Percentiles rank a stretch among this genome's conserved stretches.
Conservation (phyloP, 2,797 vertebrate species). For the Fratercula arctica region DNA sequence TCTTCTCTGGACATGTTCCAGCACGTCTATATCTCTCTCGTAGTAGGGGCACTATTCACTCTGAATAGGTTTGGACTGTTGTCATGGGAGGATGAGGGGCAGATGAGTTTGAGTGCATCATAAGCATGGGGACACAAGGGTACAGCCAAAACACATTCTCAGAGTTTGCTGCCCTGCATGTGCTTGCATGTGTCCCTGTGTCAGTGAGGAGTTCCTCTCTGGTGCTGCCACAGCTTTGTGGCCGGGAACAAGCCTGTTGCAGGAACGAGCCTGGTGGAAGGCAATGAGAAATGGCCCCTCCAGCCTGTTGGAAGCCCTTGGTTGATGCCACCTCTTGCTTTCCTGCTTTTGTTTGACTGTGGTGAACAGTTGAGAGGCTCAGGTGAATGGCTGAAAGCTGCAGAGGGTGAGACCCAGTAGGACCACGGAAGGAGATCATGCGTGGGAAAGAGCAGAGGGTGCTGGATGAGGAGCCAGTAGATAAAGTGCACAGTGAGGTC, state of each 20-base stretch:
- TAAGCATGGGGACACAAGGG: not conserved
- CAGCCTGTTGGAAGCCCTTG: not conserved
- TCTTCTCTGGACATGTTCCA: no score
- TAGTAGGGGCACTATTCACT: not conserved
- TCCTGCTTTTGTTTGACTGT: not conserved
- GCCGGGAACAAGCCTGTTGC: not conserved
- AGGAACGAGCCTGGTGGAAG: not conserved
- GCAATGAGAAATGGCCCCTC: not conserved
- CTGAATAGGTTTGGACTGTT: not conserved
- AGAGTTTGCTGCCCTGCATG: not conserved
- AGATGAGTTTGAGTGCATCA: not conserved
- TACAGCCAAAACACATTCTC: not conserved
- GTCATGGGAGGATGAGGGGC: not conserved
- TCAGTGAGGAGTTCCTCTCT: not conserved
- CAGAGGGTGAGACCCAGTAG: not conserved
- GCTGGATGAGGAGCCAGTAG: not conserved
- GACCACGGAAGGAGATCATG: not conserved
- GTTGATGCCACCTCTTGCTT: not conserved
- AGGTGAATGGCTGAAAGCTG: not conserved
- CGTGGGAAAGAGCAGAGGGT: not conserved
- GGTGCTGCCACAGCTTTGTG: not conserved
- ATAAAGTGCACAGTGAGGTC: accelerated
- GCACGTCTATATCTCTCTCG: no score
- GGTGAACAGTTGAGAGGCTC: not conserved
- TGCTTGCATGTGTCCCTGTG: not conserved